Conservation (phyloP, 2,113 vertebrate species). For the Puma concolor region DNA sequence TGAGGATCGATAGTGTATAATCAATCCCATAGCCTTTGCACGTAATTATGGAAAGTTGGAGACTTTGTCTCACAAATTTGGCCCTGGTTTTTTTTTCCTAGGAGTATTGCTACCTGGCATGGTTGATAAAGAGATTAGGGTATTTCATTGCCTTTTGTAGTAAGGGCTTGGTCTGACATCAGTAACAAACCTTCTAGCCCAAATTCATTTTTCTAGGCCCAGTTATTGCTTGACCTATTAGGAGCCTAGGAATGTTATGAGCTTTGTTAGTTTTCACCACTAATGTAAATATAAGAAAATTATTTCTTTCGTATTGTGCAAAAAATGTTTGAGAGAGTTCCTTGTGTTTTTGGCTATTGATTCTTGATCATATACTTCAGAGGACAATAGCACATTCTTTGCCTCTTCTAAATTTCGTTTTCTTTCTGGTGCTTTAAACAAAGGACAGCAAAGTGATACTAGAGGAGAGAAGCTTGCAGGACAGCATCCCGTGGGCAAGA, state of each 20-base stretch:
- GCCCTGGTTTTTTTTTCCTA: background rate
- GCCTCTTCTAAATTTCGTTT: background rate
- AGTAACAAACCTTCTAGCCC: background rate
- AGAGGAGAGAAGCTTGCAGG: background rate
- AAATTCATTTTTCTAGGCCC: background rate
- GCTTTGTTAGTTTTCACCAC: background rate
- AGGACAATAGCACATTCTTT: background rate
- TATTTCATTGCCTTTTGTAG: background rate
- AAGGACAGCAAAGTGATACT: background rate
- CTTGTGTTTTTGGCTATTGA: background rate
- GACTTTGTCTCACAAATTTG: background rate
- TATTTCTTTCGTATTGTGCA: background rate
- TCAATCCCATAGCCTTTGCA: background rate
- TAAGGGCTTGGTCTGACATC: background rate
- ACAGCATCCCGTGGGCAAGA: background rate
- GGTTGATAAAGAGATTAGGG: background rate
- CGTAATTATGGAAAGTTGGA: background rate
- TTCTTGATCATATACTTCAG: conserved; percentile 5
- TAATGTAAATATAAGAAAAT: conserved; percentile 10
- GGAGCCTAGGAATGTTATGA: background rate
- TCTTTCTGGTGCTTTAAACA: background rate
- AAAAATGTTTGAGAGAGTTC: background rate
- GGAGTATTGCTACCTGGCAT: background rate
- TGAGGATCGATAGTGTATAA: background rate
- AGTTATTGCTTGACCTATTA: background rate